Percentiles rank a stretch among this genome's conserved stretches.
Conservation (phyloP, 2,797 vertebrate species). For the Arnoldichthys spilopterus region DNA sequence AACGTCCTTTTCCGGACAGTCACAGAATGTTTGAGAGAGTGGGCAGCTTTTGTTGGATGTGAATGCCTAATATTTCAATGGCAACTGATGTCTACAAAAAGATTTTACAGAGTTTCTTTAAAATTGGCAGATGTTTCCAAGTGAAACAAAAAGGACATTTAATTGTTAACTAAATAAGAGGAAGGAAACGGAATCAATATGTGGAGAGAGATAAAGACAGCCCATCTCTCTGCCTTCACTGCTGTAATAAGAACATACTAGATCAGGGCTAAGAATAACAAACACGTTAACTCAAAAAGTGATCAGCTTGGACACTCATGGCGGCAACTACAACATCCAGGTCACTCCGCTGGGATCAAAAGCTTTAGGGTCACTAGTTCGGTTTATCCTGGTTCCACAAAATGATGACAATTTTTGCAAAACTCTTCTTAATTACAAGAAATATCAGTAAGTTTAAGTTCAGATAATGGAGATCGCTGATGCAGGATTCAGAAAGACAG, state of each 20-base stretch:
- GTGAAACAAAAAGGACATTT: slow-evolving; percentile 71
- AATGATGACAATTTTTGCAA: too few relatives aligned
- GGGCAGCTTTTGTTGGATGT: not conserved
- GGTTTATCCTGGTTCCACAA: too few relatives aligned
- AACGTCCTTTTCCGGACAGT: not conserved
- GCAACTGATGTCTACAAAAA: not conserved
- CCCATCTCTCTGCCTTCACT: slow-evolving; percentile 59
- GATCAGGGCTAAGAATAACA: not conserved
- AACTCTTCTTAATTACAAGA: too few relatives aligned
- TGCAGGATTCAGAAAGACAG: too few relatives aligned
- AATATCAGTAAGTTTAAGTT: too few relatives aligned
- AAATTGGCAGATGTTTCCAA: slow-evolving; percentile 31
- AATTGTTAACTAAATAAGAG: slow-evolving; percentile 66
- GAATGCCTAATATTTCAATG: not conserved
- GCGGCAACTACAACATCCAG: not conserved
- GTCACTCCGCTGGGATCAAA: not conserved
- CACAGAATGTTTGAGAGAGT: not conserved
- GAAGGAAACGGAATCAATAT: slow-evolving; percentile 73
- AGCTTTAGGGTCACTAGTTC: not conserved
- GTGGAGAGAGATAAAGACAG: slow-evolving; percentile 46
- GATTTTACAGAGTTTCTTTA: not conserved
- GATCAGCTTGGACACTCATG: not conserved
- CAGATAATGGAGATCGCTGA: too few relatives aligned
- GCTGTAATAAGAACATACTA: slow-evolving; percentile 65
- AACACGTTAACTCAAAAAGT: not conserved